Base-by-base conservation (phyloP, 1,140 invertebrate species). In the Pogonomyrmex barbatus region DNA sequence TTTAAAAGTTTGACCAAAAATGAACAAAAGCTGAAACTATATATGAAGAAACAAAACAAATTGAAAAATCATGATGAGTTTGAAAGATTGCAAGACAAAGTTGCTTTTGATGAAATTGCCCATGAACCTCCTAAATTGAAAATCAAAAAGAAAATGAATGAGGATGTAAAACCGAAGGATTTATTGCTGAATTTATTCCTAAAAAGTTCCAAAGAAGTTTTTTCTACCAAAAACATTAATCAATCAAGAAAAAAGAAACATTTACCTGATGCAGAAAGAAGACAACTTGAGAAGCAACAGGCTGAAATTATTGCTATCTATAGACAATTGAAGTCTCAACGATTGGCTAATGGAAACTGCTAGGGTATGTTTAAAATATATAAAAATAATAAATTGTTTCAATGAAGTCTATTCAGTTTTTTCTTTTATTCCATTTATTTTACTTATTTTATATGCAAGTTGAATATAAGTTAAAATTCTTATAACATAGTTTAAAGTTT, bases 21-120 rank as follows among this genome's bases (percentile, higher is more conserved):
- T 14, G 96, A 95, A 73, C 93, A 88, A 24, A 94, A 93, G 45
- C 91, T 92, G 65, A 95, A 95, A 65, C 71, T 95, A 30, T 88
- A 93, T 50, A 42, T 93, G n/a, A 96, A 96, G 82, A 95, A 95
- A 85, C 88, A 95, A 63, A 94, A 94, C 65, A 93, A 91, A 79
- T 4, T 52, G 33, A 52, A 87, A 70, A 63, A 93, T 82, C 39
- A 92, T 42, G 93, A 95, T 58, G 94, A 95, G 24, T 95, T 94
- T 71, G 79, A 93, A 33, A 88, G 75, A 12, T 88, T 94, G n/a
- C 93, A 93, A 63, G 97, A 97, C 91, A 93, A 95, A 78, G 94
- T 97, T 56, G 90, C 95, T 91, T 97, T 97, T 95, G 97, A 96
- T 2, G 97, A 97, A 91, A 93, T 96, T 71, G 96, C 93, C n/a